phyloP scores from a whole-genome alignment of 2,797 vertebrate species.

The Danio jaintianensis region DNA sequence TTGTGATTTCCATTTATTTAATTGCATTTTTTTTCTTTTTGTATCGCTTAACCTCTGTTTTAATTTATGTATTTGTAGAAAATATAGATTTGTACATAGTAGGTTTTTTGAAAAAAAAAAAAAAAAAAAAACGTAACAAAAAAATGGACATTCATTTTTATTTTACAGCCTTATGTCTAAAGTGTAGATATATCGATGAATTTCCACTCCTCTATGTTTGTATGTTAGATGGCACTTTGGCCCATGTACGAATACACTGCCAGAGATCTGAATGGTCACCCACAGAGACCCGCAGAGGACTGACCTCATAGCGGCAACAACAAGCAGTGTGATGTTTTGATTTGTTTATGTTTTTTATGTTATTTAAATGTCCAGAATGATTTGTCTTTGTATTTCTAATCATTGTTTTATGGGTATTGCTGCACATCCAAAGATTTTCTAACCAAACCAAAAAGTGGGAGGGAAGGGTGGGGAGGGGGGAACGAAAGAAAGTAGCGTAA shows the following conservation, averaged over 20 bases:
- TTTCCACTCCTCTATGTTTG: conserved; percentile 84
- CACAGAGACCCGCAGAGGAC: conserved; percentile 82
- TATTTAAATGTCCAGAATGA: conserved; percentile 86
- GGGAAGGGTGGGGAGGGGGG: conserved; percentile 64
- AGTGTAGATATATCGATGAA: conserved; percentile 84
- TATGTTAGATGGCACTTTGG: conserved; percentile 87
- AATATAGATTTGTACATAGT: conserved; percentile 95
- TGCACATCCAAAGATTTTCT: conserved; percentile 90
- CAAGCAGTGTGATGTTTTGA: conserved; percentile 78
- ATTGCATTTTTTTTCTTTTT: conserved; percentile 81
- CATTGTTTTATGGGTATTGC: conserved; percentile 86
- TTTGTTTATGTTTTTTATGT: conserved; percentile 78
- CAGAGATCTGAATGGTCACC: conserved; percentile 86
- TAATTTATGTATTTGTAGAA: conserved; percentile 98
- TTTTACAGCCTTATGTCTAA: conserved; percentile 90
- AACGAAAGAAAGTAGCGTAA: conserved; percentile 75
- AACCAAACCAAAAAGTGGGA: conserved; percentile 80
- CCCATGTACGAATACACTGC: conserved; percentile 92
- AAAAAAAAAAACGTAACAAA: conserved; percentile 68
- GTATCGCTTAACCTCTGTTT: conserved; percentile 88
- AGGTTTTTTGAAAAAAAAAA: conserved; percentile 77
- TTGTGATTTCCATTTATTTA: conserved; percentile 90
- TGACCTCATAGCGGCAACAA: conserved; percentile 81
- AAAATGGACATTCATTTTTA: conserved; percentile 77
- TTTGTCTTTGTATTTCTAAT: conserved; percentile 58